Evolutionary conservation across 2,797 vertebrate genomes (phyloP), one percentile per base, ranked within the genome.

Genomic region (Sorex maritimensis): DNA sequence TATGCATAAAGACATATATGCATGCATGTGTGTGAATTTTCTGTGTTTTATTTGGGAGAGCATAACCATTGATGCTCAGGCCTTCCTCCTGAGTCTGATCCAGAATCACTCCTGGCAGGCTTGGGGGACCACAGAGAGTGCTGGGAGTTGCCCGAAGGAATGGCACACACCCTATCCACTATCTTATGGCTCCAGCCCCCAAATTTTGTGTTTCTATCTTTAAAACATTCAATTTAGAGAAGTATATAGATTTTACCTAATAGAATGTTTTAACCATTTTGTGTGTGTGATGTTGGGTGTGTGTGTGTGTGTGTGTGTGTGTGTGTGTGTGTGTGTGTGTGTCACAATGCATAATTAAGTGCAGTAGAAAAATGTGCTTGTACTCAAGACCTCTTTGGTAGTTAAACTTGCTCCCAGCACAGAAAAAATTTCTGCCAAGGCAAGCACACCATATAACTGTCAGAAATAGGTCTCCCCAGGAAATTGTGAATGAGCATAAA

Each of bases 181-280:
- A 17, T 21, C 5, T 21, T 61, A 61, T 61, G 58, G 58, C 58
- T 61, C 21, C 17, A 19, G 17, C 15, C 19, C 21, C 58, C 7
- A 5, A 21, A 61, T 61, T 61, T 61, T 61, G 58, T 61, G 15
- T 61, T 63, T 72, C 89, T 81, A 46, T n/a, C 14, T 44, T 68
- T 75, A 73, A 83, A 93, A 38, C 74, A 92, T 81, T 6, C 13
- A n/a, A 44, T 94, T 91, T 52, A 19, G 26, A 86, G 15, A 86
- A 17, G 6, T 26, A 74, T 69, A 72, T 74, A 73, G 44, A 55
- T 80, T 91, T 17, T 61, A 86, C 30, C 68, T 9, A 63, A 0
- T 79, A 81, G 78, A 52, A 52, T 52, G 6, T 23, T 55, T 61
- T 61, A 61, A 19, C 58, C 58, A 17, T 61, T 21, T 19, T 19